Conservation (phyloP, 2,113 vertebrate species). For the Aleadryas rufinucha region DNA sequence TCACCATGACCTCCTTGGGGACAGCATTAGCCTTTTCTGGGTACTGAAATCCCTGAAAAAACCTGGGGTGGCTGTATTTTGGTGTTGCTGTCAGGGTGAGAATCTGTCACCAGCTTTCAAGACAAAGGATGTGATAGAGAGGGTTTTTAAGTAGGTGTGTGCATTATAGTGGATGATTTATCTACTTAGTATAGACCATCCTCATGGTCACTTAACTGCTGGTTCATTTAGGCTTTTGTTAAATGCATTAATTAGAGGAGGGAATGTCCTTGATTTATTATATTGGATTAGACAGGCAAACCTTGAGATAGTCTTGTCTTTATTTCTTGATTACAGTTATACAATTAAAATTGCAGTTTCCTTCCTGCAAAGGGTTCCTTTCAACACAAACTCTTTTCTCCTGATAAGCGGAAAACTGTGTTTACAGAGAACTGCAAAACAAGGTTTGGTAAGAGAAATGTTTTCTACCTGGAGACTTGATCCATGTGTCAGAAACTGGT, state of each 20-base stretch:
- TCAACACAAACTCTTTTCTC: not conserved
- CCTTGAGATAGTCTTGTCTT: conserved; percentile 1
- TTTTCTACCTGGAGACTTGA: not conserved
- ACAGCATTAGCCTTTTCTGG: rapidly evolving
- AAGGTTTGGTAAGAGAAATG: not conserved
- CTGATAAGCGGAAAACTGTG: not conserved
- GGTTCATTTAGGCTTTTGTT: conserved; percentile 32
- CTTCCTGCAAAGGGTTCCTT: not conserved
- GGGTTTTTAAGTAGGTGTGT: not conserved
- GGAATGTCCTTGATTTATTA: not conserved
- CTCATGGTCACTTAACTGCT: not conserved
- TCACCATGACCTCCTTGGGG: not conserved
- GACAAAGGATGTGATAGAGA: not conserved
- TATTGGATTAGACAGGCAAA: not conserved
- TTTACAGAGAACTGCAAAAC: not conserved
- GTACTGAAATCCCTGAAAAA: not conserved
- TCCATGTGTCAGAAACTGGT: not conserved
- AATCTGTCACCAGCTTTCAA: not conserved
- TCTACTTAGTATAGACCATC: not conserved
- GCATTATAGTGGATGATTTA: not conserved
- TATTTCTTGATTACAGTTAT: conserved; percentile 21
- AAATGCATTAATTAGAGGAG: not conserved
- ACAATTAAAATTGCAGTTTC: not conserved
- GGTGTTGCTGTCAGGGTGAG: not conserved
- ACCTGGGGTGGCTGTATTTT: not conserved